These are phyloP conservation scores for Elaeidobius kamerunicus DNA, from an alignment of 2,888 invertebrate genomes.

Conservation along the genomic window DNA sequence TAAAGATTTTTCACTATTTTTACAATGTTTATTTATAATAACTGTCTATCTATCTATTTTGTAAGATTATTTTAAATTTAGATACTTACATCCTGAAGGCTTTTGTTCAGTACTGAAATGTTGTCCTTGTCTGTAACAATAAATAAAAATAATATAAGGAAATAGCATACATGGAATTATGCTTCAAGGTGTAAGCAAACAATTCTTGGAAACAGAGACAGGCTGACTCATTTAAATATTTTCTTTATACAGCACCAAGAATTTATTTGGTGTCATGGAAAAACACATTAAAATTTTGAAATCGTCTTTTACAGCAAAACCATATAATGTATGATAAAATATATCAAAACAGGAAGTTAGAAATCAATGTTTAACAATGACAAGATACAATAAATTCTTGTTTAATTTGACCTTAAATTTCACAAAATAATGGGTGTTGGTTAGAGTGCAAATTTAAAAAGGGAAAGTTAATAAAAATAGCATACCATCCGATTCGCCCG, in stretches of 20 bases:
- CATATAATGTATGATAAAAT: background rate
- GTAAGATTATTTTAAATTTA: no score
- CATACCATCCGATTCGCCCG: conserved; percentile 55
- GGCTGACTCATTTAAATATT: conserved; percentile 8
- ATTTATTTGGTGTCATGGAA: background rate
- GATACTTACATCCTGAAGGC: conserved; percentile 43
- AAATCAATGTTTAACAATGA: conserved; percentile 3
- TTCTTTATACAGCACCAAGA: background rate
- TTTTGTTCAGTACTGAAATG: conserved; percentile 37
- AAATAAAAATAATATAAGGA: conserved; percentile 15
- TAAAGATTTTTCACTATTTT: no score
- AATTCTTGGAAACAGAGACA: conserved; percentile 1
- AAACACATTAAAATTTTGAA: background rate
- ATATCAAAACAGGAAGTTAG: conserved; percentile 9
- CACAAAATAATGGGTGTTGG: conserved; percentile 18
- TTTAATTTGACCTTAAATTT: conserved; percentile 22
- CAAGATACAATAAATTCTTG: conserved; percentile 7
- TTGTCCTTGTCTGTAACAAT: conserved; percentile 42
- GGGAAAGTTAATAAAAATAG: conserved; percentile 14
- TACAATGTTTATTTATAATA: no score
- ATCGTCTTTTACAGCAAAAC: background rate
- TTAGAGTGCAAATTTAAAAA: conserved; percentile 8
- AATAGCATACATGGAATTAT: background rate
- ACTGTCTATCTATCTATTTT: no score
- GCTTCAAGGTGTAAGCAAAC: conserved; percentile 6